Percentiles rank a stretch among this genome's conserved stretches.
Evolutionary conservation across 2,888 invertebrate genomes (phyloP).

Genomic region (Ormyrus pomaceus): DNA sequence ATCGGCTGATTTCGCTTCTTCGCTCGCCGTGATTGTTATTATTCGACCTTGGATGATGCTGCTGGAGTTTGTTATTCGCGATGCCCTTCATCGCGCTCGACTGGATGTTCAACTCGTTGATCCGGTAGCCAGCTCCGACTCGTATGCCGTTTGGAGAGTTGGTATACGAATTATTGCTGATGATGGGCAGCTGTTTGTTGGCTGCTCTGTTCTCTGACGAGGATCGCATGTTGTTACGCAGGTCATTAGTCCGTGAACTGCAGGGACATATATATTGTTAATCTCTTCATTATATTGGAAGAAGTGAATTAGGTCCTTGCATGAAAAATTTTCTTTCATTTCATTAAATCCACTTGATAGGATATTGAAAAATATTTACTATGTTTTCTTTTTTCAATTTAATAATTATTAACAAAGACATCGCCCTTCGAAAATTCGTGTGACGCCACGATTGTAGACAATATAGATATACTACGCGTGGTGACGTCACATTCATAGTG

Average conservation of each 20-base stretch:
- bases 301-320: too few species aligned
- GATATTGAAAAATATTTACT: too few species aligned
- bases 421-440: too few species aligned
- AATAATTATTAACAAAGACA: too few species aligned
- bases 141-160: conserved; percentile 70
- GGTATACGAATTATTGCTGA: conserved; percentile 66
- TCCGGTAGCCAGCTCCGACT: conserved; percentile 52
- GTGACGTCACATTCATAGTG: too few species aligned
- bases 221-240: conserved; percentile 63
- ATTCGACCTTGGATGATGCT: conserved; percentile 31
- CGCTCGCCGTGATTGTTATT: conserved; percentile 5
- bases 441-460: too few species aligned
- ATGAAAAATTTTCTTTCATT: too few species aligned
- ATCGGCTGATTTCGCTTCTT: conserved; percentile 31
- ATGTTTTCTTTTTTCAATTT: too few species aligned
- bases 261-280: too few species aligned
- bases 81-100: conserved; percentile 50
- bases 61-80: not conserved
- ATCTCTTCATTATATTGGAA: too few species aligned
- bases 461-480: too few species aligned
- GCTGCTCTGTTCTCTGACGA: conserved; percentile 36
- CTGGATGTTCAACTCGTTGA: conserved; percentile 21
- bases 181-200: conserved; percentile 15
- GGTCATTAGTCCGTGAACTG: conserved; percentile 73
- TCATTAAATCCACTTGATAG: too few species aligned